A percentile compares a stretch with the other conserved stretches of the same genome.
Evolutionary conservation across 2,888 invertebrate genomes (phyloP).

Genomic region (Hylaea fasciaria): DNA sequence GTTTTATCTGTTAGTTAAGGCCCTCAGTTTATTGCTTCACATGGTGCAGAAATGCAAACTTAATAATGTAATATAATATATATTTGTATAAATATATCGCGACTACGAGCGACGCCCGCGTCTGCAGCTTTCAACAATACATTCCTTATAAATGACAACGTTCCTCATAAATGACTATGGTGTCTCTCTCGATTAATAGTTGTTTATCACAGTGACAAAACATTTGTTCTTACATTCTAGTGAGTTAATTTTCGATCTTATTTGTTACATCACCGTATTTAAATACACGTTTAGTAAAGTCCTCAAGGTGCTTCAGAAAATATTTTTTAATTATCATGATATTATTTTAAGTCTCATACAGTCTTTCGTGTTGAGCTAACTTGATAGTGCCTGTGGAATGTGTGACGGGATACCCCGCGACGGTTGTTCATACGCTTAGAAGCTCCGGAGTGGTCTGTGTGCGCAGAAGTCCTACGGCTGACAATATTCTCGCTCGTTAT

Average conservation of each 20-base stretch:
- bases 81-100: constrained; percentile 17
- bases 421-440: constrained; percentile 37
- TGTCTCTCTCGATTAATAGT: constrained; percentile 74
- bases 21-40: constrained; percentile 34
- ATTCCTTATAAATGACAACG: constrained; percentile 47
- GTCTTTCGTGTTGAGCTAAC: constrained; percentile 83
- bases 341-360: constrained; percentile 77
- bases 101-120: constrained; percentile 54
- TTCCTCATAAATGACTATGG: constrained; percentile 67
- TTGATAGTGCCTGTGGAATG: constrained; percentile 80
- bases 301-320: constrained; percentile 81
- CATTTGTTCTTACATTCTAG: constrained; percentile 84
- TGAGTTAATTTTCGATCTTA: constrained; percentile 82
- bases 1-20: constrained; percentile 33
- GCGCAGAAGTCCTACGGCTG: constrained; percentile 81
- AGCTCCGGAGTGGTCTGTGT: constrained; percentile 55
- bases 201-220: constrained; percentile 84
- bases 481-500: constrained; percentile 69
- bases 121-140: constrained; percentile 59
- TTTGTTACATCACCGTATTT: constrained; percentile 79
- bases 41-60: constrained; percentile 22
- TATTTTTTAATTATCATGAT: constrained; percentile 72
- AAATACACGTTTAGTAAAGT: constrained; percentile 79
- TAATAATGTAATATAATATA: constrained; percentile 23
- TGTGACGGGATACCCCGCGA: constrained; percentile 64